These are phyloP conservation scores for Euglossa dilemma DNA, from an alignment of 1,140 invertebrate species.

Conservation along the genomic window DNA sequence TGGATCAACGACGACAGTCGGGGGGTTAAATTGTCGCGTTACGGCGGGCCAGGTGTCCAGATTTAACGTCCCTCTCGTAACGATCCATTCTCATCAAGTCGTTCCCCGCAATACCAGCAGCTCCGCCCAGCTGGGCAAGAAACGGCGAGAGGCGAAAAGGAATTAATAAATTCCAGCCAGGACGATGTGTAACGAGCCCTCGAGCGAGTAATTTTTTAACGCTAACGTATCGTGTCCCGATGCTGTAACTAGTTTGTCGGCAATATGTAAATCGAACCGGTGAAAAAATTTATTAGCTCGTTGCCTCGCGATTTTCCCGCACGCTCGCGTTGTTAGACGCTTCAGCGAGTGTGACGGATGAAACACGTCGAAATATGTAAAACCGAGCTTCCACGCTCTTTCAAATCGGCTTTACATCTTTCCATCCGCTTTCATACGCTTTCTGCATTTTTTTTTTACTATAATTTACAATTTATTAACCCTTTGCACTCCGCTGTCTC, in stretches of 20 bases:
- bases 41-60: slow-evolving; percentile 37
- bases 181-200: slow-evolving; percentile 9
- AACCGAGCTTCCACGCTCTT: neutral
- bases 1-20: slow-evolving; percentile 11
- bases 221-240: neutral
- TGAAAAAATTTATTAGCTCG: slow-evolving; percentile 9
- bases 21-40: slow-evolving; percentile 13
- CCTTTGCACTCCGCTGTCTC: no score
- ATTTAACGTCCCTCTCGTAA: slow-evolving; percentile 45
- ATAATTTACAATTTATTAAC: no score
- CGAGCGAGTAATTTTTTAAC: neutral
- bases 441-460: no score
- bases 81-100: slow-evolving; percentile 44
- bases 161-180: neutral
- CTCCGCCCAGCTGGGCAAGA: slow-evolving; percentile 21
- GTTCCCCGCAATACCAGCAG: neutral
- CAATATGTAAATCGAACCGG: neutral
- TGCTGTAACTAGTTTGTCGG: neutral
- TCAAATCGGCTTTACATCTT: no score
- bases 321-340: neutral
- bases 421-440: no score
- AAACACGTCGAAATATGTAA: neutral
- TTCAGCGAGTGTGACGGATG: neutral
- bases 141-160: neutral
- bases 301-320: neutral